These are phyloP conservation scores for Deroplatys truncata DNA, from an alignment of 2,888 invertebrate genomes.

Conservation along the genomic window DNA sequence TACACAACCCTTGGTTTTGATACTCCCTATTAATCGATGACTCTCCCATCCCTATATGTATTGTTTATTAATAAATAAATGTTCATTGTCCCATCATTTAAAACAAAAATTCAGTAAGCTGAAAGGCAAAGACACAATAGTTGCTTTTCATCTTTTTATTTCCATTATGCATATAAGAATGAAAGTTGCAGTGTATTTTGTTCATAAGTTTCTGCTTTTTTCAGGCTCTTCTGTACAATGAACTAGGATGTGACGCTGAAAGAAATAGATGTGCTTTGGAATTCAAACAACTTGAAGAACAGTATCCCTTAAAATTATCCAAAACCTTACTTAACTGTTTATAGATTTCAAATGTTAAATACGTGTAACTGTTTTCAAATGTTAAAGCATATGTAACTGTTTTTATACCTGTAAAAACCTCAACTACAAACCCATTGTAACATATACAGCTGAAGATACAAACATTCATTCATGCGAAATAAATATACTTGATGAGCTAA, in stretches of 20 bases:
- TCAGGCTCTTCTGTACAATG: conserved; percentile 70
- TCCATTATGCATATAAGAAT: not conserved
- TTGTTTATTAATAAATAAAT: no score
- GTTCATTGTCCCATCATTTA: no score
- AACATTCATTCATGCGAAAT: not conserved
- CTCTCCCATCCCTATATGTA: no score
- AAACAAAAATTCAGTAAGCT: not conserved
- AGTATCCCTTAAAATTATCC: conserved; percentile 55
- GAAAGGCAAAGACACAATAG: not conserved
- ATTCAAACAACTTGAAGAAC: conserved; percentile 72
- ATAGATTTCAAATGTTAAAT: not conserved
- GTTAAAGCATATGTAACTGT: not conserved
- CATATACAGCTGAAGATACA: not conserved
- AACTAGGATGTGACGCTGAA: conserved; percentile 63
- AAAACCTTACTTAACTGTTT: conserved; percentile 22
- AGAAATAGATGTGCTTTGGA: conserved; percentile 79
- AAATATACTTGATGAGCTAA: not conserved
- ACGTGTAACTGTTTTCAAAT: not conserved
- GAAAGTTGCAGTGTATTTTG: not conserved
- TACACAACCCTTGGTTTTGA: no score
- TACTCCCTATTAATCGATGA: no score
- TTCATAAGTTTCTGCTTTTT: conserved; percentile 36
- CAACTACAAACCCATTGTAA: not conserved
- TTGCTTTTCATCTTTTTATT: no score
- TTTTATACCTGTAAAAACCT: not conserved